These are phyloP conservation scores for Teleogryllus occipitalis DNA, from an alignment of 1,140 invertebrate species.

Conservation along the genomic window DNA sequence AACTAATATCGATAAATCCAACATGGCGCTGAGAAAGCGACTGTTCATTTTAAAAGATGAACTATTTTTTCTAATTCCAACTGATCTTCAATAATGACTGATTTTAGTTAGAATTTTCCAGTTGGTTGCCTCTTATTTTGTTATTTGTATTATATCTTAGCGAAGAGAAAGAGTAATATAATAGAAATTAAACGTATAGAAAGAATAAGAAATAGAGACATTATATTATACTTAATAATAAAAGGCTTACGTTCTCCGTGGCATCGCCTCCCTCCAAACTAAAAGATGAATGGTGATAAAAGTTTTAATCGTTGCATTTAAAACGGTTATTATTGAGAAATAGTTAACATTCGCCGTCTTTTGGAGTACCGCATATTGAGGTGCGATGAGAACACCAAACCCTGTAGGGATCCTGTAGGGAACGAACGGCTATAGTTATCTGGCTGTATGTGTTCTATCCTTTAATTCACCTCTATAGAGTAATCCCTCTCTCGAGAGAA, in stretches of 20 bases:
- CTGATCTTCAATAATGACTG: not conserved
- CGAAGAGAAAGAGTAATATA: slow-evolving; percentile 1
- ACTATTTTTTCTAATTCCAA: slow-evolving; percentile 6
- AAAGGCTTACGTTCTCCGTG: slow-evolving; percentile 3
- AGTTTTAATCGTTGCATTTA: not conserved
- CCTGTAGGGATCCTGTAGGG: not conserved
- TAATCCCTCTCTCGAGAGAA: not conserved
- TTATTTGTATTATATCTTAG: slow-evolving; percentile 1
- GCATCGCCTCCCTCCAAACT: not conserved
- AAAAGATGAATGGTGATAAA: not conserved
- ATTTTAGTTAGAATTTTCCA: slow-evolving; percentile 6
- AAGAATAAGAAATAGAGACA: not conserved
- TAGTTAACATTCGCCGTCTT: not conserved
- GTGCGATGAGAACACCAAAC: not conserved
- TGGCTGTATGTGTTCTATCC: not conserved
- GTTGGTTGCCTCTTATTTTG: slow-evolving; percentile 4
- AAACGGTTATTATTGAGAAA: not conserved
- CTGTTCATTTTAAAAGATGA: slow-evolving; percentile 5
- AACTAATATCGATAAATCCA: slow-evolving; percentile 5
- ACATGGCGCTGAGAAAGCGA: not conserved
- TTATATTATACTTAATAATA: not conserved
- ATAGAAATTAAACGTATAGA: slow-evolving; percentile 1
- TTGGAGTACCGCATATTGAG: not conserved
- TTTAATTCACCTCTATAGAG: not conserved
- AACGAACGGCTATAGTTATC: not conserved